Conservation (phyloP, 2,888 invertebrate genomes). For the Lasius platythorax region DNA sequence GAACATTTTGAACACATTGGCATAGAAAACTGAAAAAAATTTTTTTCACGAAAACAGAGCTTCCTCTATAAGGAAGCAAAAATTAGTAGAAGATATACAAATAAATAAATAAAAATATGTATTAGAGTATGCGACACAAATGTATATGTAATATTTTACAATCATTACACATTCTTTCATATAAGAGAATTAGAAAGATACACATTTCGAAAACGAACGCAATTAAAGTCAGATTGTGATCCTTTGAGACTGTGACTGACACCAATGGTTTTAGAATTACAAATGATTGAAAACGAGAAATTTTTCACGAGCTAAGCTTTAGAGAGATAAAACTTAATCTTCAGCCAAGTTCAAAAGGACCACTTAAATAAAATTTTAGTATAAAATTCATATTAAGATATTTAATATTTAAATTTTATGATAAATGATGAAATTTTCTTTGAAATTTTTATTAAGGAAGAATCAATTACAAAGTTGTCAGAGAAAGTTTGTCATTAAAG, state of each 20-base stretch:
- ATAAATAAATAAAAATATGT: not conserved
- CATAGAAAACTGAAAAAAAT: too few species aligned
- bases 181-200: not conserved
- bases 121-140: not conserved
- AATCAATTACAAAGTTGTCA: not conserved
- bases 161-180: not conserved
- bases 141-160: not conserved
- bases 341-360: not conserved
- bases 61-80: too few species aligned
- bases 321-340: not conserved
- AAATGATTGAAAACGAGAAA: not conserved
- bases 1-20: too few species aligned
- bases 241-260: not conserved
- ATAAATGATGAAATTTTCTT: not conserved
- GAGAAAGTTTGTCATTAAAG: not conserved
- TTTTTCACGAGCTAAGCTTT: not conserved
- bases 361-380: conserved; percentile 11
- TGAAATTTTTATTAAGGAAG: not conserved
- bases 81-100: not conserved
- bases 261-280: not conserved
- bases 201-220: not conserved
- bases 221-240: not conserved
- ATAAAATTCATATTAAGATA: not conserved
- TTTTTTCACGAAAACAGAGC: too few species aligned
- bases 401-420: not conserved